Evolutionary conservation across 1,140 invertebrate genomes (phyloP).

Genomic region (Coenobita brevimanus): DNA sequence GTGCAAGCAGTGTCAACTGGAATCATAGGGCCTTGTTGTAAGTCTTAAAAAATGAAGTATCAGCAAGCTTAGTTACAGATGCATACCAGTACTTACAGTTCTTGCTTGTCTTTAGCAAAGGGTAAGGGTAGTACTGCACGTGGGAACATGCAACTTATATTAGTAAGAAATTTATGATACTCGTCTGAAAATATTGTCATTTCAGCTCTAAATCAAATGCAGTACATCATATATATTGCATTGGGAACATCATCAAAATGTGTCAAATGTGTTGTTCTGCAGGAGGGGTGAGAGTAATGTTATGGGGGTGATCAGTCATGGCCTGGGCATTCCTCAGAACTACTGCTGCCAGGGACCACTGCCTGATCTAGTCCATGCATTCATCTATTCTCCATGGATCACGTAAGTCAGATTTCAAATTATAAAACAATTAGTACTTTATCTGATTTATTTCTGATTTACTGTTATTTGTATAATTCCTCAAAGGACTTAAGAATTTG

Average conservation of each 20-base stretch:
- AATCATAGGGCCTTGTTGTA: too few relatives aligned
- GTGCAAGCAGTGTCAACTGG: too few relatives aligned
- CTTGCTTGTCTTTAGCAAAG: neutral
- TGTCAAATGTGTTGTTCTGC: too few relatives aligned
- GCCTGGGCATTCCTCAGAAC: slow-evolving; percentile 1
- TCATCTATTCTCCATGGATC: slow-evolving; percentile 39
- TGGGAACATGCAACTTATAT: neutral
- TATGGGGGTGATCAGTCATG: slow-evolving; percentile 27
- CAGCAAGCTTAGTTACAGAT: too few relatives aligned
- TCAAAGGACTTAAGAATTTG: too few relatives aligned
- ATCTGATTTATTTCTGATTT: neutral
- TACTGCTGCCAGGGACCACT: slow-evolving; percentile 44
- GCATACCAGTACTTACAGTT: too few relatives aligned
- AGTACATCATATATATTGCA: too few relatives aligned
- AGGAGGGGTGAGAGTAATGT: neutral
- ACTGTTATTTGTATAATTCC: neutral
- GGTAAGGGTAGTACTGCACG: neutral
- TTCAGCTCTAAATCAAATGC: neutral
- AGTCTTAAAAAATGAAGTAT: too few relatives aligned
- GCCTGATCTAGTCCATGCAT: slow-evolving; percentile 17
- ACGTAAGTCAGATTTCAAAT: neutral
- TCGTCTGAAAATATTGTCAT: neutral
- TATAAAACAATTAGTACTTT: neutral
- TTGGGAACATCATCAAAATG: too few relatives aligned
- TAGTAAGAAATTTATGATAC: neutral